Evolutionary conservation across 2,797 vertebrate genomes (phyloP).

Genomic region (Limnodromus scolopaceus): DNA sequence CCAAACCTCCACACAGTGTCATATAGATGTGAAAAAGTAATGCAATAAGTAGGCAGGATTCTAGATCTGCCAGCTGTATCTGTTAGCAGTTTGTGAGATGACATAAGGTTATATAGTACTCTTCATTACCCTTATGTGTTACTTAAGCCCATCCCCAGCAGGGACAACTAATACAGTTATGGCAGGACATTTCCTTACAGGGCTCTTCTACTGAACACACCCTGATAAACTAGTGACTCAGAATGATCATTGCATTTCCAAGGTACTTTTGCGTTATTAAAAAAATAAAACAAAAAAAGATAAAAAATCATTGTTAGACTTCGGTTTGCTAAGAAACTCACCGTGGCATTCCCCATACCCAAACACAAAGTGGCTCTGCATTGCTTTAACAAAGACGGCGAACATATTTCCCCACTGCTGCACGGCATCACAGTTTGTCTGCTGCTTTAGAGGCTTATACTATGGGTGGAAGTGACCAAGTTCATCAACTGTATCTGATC

Average conservation of each 20-base stretch:
- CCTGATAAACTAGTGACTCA: neutral
- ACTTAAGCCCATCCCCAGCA: neutral
- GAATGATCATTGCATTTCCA: neutral
- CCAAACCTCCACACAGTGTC: rapidly evolving
- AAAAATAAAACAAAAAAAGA: neutral
- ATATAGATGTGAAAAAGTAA: neutral
- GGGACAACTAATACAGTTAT: neutral
- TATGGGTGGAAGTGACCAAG: neutral
- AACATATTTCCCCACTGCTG: neutral
- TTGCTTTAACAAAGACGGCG: neutral
- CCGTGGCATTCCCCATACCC: neutral
- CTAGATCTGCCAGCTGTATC: neutral
- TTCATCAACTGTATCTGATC: neutral
- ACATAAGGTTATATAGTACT: neutral
- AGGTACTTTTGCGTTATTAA: neutral
- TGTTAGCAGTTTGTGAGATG: neutral
- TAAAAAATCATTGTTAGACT: neutral
- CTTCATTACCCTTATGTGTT: neutral
- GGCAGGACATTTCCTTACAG: neutral
- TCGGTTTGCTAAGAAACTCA: neutral
- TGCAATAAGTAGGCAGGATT: neutral
- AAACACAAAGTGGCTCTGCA: neutral
- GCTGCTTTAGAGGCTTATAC: neutral
- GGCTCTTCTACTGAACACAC: neutral
- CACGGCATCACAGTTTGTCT: neutral